Percentiles rank a stretch among this genome's conserved stretches.
Conservation (phyloP, 2,113 vertebrate genomes). For the Patagioenas fasciata region DNA sequence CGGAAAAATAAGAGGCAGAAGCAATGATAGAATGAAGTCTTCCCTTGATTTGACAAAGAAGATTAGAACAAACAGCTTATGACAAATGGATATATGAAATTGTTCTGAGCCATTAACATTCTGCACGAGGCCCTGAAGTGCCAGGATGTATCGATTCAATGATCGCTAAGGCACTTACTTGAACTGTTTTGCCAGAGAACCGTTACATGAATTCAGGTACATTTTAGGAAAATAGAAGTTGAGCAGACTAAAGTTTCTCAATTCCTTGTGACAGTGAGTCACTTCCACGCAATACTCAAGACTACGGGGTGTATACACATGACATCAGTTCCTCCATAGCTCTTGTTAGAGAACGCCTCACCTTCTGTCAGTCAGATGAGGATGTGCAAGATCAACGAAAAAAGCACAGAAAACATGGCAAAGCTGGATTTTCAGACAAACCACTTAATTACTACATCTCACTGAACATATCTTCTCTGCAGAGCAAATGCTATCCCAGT, state of each 20-base stretch:
- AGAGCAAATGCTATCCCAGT: conserved; percentile 7
- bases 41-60: neutral
- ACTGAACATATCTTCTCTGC: neutral
- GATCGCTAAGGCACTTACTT: conserved; percentile 74
- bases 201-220: conserved; percentile 2
- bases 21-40: neutral
- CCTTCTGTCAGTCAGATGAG: conserved; percentile 1
- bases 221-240: neutral
- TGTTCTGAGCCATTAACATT: neutral
- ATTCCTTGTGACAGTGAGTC: neutral
- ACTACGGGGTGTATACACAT: neutral
- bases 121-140: conserved; percentile 29
- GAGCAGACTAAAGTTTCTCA: neutral
- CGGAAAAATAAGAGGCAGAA: conserved; percentile 17
- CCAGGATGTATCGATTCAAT: neutral
- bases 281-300: neutral
- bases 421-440: conserved; percentile 26
- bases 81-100: neutral
- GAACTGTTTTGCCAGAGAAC: conserved; percentile 11
- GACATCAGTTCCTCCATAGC: conserved; percentile 1
- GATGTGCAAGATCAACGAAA: conserved; percentile 10
- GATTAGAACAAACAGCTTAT: neutral
- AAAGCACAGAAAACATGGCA: conserved; percentile 30
- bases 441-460: conserved; percentile 19
- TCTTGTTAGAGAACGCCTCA: conserved; percentile 13